Evolutionary conservation across 2,888 invertebrate species (phyloP).

Genomic region (Thumatha senex): DNA sequence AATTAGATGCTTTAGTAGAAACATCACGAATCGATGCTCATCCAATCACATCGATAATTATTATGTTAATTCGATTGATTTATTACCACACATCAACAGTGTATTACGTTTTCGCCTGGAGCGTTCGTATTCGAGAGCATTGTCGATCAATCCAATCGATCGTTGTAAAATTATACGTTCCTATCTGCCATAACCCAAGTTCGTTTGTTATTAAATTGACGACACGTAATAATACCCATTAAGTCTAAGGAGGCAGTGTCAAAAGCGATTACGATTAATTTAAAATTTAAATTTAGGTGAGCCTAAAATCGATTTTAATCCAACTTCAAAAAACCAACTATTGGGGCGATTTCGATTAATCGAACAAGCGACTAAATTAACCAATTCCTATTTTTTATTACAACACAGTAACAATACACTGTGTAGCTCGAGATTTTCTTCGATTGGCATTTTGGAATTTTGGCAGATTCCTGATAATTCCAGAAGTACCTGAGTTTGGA

Average conservation of each 20-base stretch:
- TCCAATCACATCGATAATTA: constrained; percentile 43
- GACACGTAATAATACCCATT: constrained; percentile 67
- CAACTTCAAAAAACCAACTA: too few species aligned
- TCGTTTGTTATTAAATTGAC: constrained; percentile 62
- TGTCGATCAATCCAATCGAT: constrained; percentile 57
- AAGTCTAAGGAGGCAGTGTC: constrained; percentile 49
- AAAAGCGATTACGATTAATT: constrained; percentile 54
- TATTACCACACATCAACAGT: constrained; percentile 56
- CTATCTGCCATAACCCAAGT: constrained; percentile 57
- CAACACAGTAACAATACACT: too few species aligned
- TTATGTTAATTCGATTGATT: constrained; percentile 53
- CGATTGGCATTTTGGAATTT: too few species aligned
- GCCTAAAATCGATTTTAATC: not conserved
- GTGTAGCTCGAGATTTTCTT: too few species aligned
- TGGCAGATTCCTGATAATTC: too few species aligned
- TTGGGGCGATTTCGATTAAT: too few species aligned
- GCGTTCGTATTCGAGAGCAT: constrained; percentile 54
- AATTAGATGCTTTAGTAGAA: constrained; percentile 23
- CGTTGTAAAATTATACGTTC: constrained; percentile 66
- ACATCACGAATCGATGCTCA: constrained; percentile 32
- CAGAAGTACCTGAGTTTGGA: too few species aligned
- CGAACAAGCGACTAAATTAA: too few species aligned
- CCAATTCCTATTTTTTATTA: too few species aligned
- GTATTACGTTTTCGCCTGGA: constrained; percentile 49
- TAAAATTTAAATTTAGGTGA: constrained; percentile 12